These are phyloP conservation scores for Mactromeris polynyma DNA, from an alignment of 2,888 invertebrate genomes.

Conservation along the genomic window DNA sequence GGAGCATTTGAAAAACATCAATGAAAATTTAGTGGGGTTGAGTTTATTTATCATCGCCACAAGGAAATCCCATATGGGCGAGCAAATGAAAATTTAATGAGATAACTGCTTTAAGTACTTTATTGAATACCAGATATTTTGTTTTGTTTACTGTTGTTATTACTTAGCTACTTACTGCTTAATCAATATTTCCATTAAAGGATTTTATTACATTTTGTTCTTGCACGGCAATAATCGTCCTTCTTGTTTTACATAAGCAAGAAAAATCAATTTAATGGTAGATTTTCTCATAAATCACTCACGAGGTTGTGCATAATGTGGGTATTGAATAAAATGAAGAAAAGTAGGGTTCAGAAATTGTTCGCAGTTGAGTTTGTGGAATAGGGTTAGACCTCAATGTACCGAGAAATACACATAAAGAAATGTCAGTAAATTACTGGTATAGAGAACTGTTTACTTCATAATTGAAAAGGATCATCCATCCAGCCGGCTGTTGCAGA, in stretches of 20 bases:
- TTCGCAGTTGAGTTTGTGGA: too few relatives aligned
- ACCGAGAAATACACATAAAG: too few relatives aligned
- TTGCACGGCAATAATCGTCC: not conserved
- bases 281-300: not conserved
- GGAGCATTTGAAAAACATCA: too few relatives aligned
- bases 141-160: not conserved
- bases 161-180: not conserved
- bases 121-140: not conserved
- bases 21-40: not conserved
- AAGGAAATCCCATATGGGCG: too few relatives aligned
- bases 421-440: too few relatives aligned
- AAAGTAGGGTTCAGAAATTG: too few relatives aligned
- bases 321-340: not conserved
- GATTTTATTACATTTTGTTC: not conserved
- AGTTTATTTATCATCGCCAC: too few relatives aligned
- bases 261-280: not conserved
- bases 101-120: not conserved
- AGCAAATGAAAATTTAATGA: not conserved
- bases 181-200: not conserved
- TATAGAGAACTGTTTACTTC: too few relatives aligned
- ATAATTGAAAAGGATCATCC: too few relatives aligned
- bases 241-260: not conserved
- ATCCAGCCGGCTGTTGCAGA: too few relatives aligned
- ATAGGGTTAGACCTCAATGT: too few relatives aligned
- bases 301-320: not conserved